A percentile compares a stretch with the other conserved stretches of the same genome.
Evolutionary conservation across 2,888 invertebrate genomes (phyloP).

Genomic region (Lasioglossum leucozonium): DNA sequence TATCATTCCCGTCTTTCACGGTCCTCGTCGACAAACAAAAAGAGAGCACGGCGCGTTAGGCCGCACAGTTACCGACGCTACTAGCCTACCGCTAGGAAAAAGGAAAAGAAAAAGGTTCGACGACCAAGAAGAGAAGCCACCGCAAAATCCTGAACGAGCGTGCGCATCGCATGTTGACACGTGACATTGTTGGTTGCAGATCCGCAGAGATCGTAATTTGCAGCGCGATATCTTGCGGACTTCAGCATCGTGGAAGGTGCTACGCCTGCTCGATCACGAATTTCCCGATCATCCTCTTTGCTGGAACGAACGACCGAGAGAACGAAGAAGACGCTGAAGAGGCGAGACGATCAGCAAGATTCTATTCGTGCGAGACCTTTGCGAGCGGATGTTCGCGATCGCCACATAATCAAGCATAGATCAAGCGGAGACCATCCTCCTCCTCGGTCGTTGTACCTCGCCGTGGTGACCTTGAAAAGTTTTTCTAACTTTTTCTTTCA

Average conservation of each 20-base stretch:
- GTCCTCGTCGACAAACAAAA: slow-evolving; percentile 4
- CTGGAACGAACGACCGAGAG: neutral
- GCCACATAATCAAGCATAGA: slow-evolving; percentile 55
- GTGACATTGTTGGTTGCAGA: slow-evolving; percentile 63
- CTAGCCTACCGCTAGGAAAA: too few relatives aligned
- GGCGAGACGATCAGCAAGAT: neutral
- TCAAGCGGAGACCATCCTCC: too few relatives aligned
- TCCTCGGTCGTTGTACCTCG: too few relatives aligned
- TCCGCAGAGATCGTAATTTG: slow-evolving; percentile 20
- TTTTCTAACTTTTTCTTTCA: too few relatives aligned
- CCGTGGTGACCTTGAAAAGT: too few relatives aligned
- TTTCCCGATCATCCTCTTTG: neutral
- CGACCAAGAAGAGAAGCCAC: slow-evolving; percentile 23
- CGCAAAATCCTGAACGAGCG: neutral
- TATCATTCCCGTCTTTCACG: slow-evolving; percentile 20
- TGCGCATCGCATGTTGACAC: slow-evolving; percentile 48
- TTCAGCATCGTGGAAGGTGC: neutral
- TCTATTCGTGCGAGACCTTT: slow-evolving; percentile 30
- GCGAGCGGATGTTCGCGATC: slow-evolving; percentile 32
- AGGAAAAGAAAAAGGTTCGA: neutral
- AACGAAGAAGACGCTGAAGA: neutral
- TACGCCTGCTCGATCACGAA: neutral
- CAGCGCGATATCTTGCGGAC: neutral
- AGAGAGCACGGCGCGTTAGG: neutral
- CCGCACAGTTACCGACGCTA: neutral